Percentiles rank a stretch among this genome's conserved stretches.
phyloP scores from a whole-genome alignment of 2,888 invertebrate genomes.

The Lasius platythorax region DNA sequence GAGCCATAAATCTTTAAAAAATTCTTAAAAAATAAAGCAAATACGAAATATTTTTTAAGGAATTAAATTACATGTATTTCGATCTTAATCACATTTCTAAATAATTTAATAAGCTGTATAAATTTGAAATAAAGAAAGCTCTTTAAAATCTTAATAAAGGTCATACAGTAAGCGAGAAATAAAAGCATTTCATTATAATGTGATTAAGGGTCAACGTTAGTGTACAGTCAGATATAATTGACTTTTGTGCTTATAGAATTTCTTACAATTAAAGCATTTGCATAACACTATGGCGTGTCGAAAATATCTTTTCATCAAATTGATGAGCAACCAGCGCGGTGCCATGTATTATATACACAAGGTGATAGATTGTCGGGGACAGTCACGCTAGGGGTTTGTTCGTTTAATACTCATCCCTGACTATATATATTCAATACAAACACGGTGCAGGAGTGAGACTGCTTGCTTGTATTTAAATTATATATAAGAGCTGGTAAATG shows the following conservation, averaged over 20 bases:
- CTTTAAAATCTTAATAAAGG: not conserved
- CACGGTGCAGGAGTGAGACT: slow-evolving; percentile 26
- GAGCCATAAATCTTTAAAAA: not conserved
- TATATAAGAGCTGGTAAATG: slow-evolving; percentile 16
- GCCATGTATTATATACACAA: slow-evolving; percentile 31
- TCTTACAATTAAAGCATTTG: slow-evolving; percentile 64
- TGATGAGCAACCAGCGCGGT: slow-evolving; percentile 77
- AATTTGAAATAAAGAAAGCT: not conserved
- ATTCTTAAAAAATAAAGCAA: not conserved
- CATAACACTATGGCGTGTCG: slow-evolving; percentile 78
- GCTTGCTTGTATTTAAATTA: slow-evolving; percentile 28
- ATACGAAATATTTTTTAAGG: not conserved
- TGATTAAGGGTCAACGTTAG: slow-evolving; percentile 21
- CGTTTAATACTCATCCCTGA: slow-evolving; percentile 64
- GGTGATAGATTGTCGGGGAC: slow-evolving; percentile 64
- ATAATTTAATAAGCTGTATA: not conserved
- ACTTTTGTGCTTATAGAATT: slow-evolving; percentile 32
- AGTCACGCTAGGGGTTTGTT: slow-evolving; percentile 62
- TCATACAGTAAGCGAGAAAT: not conserved
- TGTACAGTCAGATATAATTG: slow-evolving; percentile 33
- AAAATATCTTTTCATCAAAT: slow-evolving; percentile 84
- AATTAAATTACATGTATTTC: not conserved
- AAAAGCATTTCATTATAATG: not conserved
- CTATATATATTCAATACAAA: slow-evolving; percentile 7
- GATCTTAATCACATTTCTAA: too few relatives aligned